A percentile compares a stretch with the other conserved stretches of the same genome.
phyloP scores from a whole-genome alignment of 2,888 invertebrate genomes.

The Oscheius sp. region DNA sequence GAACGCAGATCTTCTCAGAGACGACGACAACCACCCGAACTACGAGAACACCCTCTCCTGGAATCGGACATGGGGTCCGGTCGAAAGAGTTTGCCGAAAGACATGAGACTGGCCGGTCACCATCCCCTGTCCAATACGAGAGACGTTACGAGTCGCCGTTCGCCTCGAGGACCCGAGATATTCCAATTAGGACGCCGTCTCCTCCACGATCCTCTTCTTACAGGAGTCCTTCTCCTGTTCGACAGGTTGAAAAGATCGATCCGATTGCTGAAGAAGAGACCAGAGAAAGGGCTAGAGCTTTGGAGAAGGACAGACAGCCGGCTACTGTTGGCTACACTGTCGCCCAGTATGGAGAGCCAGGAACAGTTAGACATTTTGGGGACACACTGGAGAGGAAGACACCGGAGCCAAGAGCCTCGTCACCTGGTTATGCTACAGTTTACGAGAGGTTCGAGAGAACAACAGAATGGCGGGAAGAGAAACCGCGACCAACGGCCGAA shows the following conservation, averaged over 20 bases:
- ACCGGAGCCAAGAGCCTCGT: conserved; percentile 14
- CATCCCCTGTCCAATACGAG: conserved; percentile 43
- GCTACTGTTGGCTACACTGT: conserved; percentile 65
- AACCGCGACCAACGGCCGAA: conserved; percentile 5
- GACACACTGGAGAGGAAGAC: conserved; percentile 49
- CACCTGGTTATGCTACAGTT: conserved; percentile 54
- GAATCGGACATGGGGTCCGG: conserved; percentile 36
- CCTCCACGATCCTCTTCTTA: conserved; percentile 39
- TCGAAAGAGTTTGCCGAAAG: conserved; percentile 57
- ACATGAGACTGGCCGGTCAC: conserved; percentile 41
- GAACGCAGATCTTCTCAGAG: conserved; percentile 47
- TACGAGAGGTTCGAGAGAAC: conserved; percentile 52
- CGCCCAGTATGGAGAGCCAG: conserved; percentile 63
- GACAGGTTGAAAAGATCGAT: conserved; percentile 57
- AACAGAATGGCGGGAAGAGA: conserved; percentile 41
- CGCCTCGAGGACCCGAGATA: conserved; percentile 22
- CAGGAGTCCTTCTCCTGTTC: conserved; percentile 47
- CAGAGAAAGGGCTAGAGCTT: conserved; percentile 43
- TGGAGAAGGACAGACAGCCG: conserved; percentile 34
- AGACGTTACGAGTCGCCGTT: conserved; percentile 10
- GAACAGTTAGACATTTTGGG: conserved; percentile 46
- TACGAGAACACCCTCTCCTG: conserved; percentile 51
- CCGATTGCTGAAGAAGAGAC: conserved; percentile 58
- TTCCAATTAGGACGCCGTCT: conserved; percentile 48
- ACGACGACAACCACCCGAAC: conserved; percentile 48